These are phyloP conservation scores for Zoanthus gigantus DNA, from an alignment of 92 coral and sea anemone genomes.

Conservation along the genomic window DNA sequence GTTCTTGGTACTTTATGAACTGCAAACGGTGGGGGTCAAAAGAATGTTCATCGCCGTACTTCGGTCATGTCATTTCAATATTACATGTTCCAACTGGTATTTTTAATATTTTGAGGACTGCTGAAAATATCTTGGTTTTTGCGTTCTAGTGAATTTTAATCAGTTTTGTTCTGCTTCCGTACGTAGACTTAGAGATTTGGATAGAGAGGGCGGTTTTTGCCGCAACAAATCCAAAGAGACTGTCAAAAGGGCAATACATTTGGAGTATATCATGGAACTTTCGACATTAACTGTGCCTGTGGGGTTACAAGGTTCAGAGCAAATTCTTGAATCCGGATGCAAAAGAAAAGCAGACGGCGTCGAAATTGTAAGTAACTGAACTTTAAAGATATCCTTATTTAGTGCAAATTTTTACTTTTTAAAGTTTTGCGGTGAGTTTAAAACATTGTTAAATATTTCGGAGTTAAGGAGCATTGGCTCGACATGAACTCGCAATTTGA, in stretches of 20 bases:
- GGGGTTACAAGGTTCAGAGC: slow-evolving; percentile 57
- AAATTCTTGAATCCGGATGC: slow-evolving; percentile 65
- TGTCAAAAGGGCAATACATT: slow-evolving; percentile 53
- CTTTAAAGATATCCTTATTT: slow-evolving; percentile 28
- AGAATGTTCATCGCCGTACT: slow-evolving; percentile 9
- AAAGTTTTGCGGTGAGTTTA: slow-evolving; percentile 22
- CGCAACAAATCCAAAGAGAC: slow-evolving; percentile 8
- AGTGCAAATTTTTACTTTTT: neutral
- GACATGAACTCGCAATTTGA: slow-evolving; percentile 49
- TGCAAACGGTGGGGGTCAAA: slow-evolving; percentile 40
- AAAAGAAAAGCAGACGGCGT: slow-evolving; percentile 71
- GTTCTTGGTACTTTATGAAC: slow-evolving; percentile 31
- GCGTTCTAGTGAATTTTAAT: slow-evolving; percentile 48
- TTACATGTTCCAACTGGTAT: slow-evolving; percentile 52
- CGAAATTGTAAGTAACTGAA: slow-evolving; percentile 72
- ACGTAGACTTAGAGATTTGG: slow-evolving; percentile 31
- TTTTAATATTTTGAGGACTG: slow-evolving; percentile 49
- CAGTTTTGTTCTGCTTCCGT: slow-evolving; percentile 46
- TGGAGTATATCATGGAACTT: slow-evolving; percentile 49
- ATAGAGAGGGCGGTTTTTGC: neutral
- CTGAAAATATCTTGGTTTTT: slow-evolving; percentile 47
- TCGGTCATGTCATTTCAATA: slow-evolving; percentile 31
- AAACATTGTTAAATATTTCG: slow-evolving; percentile 19
- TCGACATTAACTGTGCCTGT: slow-evolving; percentile 44
- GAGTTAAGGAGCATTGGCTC: slow-evolving; percentile 29